Conservation (phyloP, 2,113 vertebrate genomes). For the Caracal caracal region DNA sequence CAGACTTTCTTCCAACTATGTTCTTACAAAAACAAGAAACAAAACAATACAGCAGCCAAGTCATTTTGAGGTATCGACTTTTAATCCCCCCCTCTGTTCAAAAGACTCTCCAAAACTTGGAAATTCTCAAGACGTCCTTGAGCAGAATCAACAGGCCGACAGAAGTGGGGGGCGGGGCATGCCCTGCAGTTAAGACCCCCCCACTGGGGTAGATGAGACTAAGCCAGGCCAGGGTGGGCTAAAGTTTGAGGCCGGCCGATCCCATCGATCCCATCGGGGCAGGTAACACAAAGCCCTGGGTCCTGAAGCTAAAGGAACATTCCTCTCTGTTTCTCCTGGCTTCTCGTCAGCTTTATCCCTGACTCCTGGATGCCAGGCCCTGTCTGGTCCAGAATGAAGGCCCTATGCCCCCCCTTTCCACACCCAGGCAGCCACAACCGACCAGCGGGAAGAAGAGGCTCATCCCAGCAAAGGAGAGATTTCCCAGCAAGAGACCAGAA, state of each 20-base stretch:
- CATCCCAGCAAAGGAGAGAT: background rate
- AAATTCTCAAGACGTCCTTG: background rate
- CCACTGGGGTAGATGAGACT: background rate
- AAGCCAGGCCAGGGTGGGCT: background rate
- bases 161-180: background rate
- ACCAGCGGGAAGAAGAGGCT: background rate
- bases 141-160: accelerated
- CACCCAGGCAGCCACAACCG: background rate
- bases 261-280: accelerated
- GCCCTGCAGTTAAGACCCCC: background rate
- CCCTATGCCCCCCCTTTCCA: too few species aligned
- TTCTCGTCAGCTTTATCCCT: background rate
- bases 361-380: background rate
- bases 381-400: background rate
- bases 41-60: background rate
- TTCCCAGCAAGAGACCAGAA: background rate
- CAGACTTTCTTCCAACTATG: background rate
- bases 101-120: background rate
- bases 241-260: background rate
- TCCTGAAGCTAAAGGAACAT: background rate
- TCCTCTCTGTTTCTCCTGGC: background rate
- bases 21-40: conserved; percentile 23
- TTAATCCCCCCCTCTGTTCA: background rate
- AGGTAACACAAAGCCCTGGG: background rate
- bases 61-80: background rate